A percentile compares a stretch with the other conserved stretches of the same genome.
Evolutionary conservation across 2,113 vertebrate genomes (phyloP).

Genomic region (Gambusia holbrooki): DNA sequence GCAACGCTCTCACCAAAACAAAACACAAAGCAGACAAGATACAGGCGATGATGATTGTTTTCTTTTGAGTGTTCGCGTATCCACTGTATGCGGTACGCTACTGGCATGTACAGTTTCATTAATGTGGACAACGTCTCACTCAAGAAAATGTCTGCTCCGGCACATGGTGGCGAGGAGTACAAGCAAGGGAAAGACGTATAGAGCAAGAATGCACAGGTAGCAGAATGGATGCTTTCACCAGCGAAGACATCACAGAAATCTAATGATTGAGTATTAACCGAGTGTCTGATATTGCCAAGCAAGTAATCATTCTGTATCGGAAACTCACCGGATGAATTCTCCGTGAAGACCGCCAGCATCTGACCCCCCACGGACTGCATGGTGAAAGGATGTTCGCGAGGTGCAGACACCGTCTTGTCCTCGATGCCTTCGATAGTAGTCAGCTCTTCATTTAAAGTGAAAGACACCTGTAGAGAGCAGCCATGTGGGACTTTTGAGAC

Average conservation of each 20-base stretch:
- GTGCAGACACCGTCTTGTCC: slow-evolving; percentile 89
- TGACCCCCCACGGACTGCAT: slow-evolving; percentile 96
- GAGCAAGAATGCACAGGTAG: slow-evolving; percentile 37
- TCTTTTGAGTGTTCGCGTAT: slow-evolving; percentile 22
- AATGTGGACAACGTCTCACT: slow-evolving; percentile 47
- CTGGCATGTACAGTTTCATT: neutral
- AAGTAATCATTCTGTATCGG: neutral
- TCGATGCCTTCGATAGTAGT: slow-evolving; percentile 88
- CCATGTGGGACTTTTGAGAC: neutral
- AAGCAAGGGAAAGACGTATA: slow-evolving; percentile 11
- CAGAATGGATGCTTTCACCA: neutral
- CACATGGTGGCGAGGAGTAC: slow-evolving; percentile 39
- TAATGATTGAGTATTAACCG: neutral
- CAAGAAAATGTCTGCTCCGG: slow-evolving; percentile 33
- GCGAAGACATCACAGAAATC: slow-evolving; percentile 1
- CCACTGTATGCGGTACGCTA: slow-evolving; percentile 6
- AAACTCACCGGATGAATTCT: slow-evolving; percentile 87
- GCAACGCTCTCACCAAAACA: slow-evolving; percentile 3
- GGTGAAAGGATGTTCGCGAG: slow-evolving; percentile 94
- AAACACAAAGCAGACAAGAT: slow-evolving; percentile 28
- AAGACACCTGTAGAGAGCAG: slow-evolving; percentile 86
- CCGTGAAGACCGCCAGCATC: slow-evolving; percentile 93
- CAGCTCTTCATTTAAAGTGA: slow-evolving; percentile 96
- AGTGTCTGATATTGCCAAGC: neutral
- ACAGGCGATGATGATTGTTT: slow-evolving; percentile 22